Evolutionary conservation across 2,888 invertebrate genomes (phyloP), one percentile per base, ranked within the genome.

Genomic region (Sesia bembeciformis): DNA sequence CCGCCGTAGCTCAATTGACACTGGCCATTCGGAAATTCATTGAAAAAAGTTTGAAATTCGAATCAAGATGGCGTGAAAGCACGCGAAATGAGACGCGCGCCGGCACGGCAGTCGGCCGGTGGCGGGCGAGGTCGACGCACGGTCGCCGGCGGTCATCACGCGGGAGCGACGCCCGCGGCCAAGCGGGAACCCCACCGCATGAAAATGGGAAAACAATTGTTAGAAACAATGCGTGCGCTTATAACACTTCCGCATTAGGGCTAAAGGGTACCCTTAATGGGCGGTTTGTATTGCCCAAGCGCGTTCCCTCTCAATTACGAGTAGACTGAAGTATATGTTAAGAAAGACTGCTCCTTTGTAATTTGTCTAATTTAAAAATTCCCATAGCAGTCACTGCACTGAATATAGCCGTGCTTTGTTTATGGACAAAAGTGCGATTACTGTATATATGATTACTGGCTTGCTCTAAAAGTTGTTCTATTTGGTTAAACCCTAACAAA

Each of bases 151-250:
- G 72, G 74, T 74, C 74, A 73, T 62, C 70, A 66, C 61, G 65
- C 61, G 68, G 73, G 72, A 65, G 70, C 72, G 74, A 65, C 71
- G 70, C 63, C 69, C 74, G 67, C 62, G 23, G 39, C 39, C 6
- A 3, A 6, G 58, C 23, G 40, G 8, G 4, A 5, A 58, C 61
- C 59, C 62, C 62, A 61, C 64, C 67, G 62, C 65, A 67, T 72
- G 77, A 72, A 78, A 75, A 78, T 78, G 75, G 75, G 77, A 77
- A 77, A 81, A 80, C 77, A 75, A 77, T 79, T 73, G 78, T 75
- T 67, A 63, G 59, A 66, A 75, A 79, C 78, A 79, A 80, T 78
- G 78, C 77, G 73, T 72, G 70, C 60, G 69, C 67, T 57, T 62
- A 55, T 57, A 61, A 62, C 63, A 60, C 70, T 72, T 74, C 72